A percentile compares a stretch with the other conserved stretches of the same genome.
Evolutionary conservation across 2,888 invertebrate genomes (phyloP).

Genomic region (Corythucha ciliata): DNA sequence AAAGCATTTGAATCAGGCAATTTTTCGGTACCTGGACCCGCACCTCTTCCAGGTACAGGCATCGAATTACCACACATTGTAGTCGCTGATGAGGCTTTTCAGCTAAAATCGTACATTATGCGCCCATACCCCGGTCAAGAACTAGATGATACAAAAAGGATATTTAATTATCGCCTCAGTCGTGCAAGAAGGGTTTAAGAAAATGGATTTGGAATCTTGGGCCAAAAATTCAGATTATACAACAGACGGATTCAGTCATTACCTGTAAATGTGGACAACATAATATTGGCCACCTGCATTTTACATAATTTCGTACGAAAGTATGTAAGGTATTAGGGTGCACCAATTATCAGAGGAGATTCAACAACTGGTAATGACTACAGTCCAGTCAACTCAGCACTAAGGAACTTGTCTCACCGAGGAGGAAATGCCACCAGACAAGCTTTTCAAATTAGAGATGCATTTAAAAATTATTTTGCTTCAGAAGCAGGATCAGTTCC

Average conservation of each 20-base stretch:
- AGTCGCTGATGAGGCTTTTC: conserved; percentile 6
- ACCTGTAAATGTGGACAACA: conserved; percentile 8
- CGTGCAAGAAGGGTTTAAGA: conserved; percentile 9
- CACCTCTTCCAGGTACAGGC: conserved; percentile 15
- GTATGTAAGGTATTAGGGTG: neutral
- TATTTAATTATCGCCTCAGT: conserved; percentile 17
- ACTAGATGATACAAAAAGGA: conserved; percentile 8
- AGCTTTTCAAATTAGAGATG: conserved; percentile 1
- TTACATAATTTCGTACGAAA: conserved; percentile 20
- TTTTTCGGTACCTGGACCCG: conserved; percentile 15
- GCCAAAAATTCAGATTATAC: conserved; percentile 23
- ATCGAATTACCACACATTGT: conserved; percentile 17
- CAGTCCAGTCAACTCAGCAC: conserved; percentile 1
- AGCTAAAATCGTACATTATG: conserved; percentile 10
- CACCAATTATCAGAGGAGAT: conserved; percentile 1
- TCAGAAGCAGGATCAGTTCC: conserved; percentile 1
- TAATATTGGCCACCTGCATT: conserved; percentile 18
- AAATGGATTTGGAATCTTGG: conserved; percentile 1
- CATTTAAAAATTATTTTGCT: conserved; percentile 1
- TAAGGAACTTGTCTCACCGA: conserved; percentile 1
- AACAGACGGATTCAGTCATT: conserved; percentile 20
- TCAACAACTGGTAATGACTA: conserved; percentile 1
- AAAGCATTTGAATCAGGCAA: conserved; percentile 23
- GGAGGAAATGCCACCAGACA: conserved; percentile 1
- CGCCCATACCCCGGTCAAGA: conserved; percentile 1